Base-by-base conservation (phyloP, 2,797 vertebrate genomes). In the Salmo trutta region DNA sequence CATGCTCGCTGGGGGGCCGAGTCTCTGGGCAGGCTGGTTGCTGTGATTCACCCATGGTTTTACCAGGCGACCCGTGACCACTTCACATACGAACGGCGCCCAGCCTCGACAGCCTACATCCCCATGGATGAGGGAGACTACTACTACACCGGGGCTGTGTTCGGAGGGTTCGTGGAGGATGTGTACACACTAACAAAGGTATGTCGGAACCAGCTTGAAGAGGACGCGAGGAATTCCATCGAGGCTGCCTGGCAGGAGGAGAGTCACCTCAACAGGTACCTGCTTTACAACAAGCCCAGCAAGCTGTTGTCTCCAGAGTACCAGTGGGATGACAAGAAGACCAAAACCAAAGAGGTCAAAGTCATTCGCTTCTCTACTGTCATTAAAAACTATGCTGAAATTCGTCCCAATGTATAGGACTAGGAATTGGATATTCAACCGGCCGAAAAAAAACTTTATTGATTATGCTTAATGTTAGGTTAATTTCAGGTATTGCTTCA, bases 181-280 rank as follows among this genome's bases (percentile, higher is more conserved):
- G 31, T 33, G 31, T 33, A 33, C 5, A 33, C 31, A 5, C 31
- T 96, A 5, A 86, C 93, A 68, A 85, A 62, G 62, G 86, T 78
- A 64, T 95, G 95, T 82, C 86, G 91, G 52, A 64, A 51, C 78
- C 83, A 87, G 80, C 91, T 95, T 17, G 85, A 93, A 82, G 83
- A 81, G 0, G 95, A 96, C 51, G 90, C 93, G 51, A 84, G 83
- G 73, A 90, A 91, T 0, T 83, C 85, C 52, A 82, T 95, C 21
- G 86, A 94, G 89, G 95, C 95, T 0, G 81, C 79, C 70, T 93
- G 95, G 94, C 94, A 94, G 74, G 95, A 95, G 71, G 95, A 96
- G 82, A 95, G 94, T 17, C 94, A 95, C 81, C 88, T 95, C 69
- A 96, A 95, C 82, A 91, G 90, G 70, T 91, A 81, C 33, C 87